Evolutionary conservation across 2,797 vertebrate species (phyloP).

Genomic region (Cryptoblepharus egeriae): DNA sequence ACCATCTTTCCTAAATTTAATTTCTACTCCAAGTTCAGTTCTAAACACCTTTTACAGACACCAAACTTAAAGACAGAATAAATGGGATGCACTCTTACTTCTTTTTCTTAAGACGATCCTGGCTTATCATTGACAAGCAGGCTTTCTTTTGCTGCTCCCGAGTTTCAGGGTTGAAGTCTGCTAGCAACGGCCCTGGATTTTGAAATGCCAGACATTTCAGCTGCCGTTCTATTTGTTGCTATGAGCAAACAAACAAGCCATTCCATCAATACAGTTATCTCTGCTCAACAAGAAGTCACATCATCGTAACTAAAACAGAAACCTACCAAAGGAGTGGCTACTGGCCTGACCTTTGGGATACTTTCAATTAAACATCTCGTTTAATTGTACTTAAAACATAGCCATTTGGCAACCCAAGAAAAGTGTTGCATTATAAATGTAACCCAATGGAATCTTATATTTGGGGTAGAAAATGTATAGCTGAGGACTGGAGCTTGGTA

Average conservation of each 20-base stretch:
- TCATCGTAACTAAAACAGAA: not conserved
- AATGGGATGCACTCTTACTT: conserved; percentile 72
- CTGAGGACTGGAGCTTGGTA: not conserved
- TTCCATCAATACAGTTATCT: conserved; percentile 24
- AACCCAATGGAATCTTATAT: not conserved
- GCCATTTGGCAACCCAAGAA: not conserved
- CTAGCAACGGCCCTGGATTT: conserved; percentile 81
- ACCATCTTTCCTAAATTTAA: no score
- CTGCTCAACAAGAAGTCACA: not conserved
- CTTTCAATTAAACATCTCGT: not conserved
- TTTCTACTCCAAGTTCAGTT: no score
- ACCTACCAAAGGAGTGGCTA: not conserved
- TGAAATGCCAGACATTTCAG: conserved; percentile 79
- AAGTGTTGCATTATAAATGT: not conserved
- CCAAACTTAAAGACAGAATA: conserved; percentile 12
- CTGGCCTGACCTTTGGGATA: not conserved
- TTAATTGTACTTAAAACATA: not conserved
- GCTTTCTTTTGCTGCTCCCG: conserved; percentile 78
- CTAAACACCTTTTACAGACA: no score
- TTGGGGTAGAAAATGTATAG: not conserved
- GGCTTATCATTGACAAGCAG: conserved; percentile 74
- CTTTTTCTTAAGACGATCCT: conserved; percentile 58
- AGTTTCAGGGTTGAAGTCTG: conserved; percentile 81
- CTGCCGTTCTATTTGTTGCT: conserved; percentile 79
- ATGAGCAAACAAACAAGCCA: conserved; percentile 37